Base-by-base conservation (phyloP, 1,140 invertebrate genomes). In the Lithobius niger region DNA sequence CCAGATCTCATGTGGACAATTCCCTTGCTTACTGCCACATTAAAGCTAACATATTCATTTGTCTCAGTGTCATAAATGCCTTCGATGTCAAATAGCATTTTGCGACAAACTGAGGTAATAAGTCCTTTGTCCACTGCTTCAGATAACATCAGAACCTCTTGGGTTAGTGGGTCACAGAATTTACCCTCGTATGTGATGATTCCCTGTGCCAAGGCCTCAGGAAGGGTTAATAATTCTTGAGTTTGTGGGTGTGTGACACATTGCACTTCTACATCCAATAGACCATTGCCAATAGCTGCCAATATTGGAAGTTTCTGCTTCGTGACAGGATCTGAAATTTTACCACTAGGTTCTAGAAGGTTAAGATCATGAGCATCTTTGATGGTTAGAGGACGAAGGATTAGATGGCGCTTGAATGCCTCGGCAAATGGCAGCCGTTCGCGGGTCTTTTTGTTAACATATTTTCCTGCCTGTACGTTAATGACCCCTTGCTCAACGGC, bases 11-110 rank as follows among this genome's bases (percentile, higher is more conserved):
- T 78, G 59, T 84, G 80, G 52, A 94, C 77, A 50, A 89, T 70
- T 59, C 85, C 86, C 63, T 82, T 84, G 48, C 80, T 77, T 48
- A 93, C 67, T 45, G 93, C 92, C 56, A 81, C 78, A 69, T 93
- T 88, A 59, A 97, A 83, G 64, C 83, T 90, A 42, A 97, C 76
- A 65, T 82, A 84, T 66, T 89, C 84, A 22, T 79, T 82, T 45
- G 82, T 84, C 58, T 81, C 76, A 0, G 85, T 81, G 69, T 95
- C 87, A 65, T 82, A 84, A 65, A 96, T 89, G 55, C 85, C 89
- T 61, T 90, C 87, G 55, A 94, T 88, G 66, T 95, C 84, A 67
- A 95, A 95, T 56, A 92, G 83, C 3, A 86, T 88, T 69, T 86
- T 86, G 66, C 87, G 84, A 13, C 82, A 79, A 2, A 94, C 83